These are phyloP conservation scores for Hylia prasina DNA, from an alignment of 2,113 vertebrate species.

Conservation along the genomic window DNA sequence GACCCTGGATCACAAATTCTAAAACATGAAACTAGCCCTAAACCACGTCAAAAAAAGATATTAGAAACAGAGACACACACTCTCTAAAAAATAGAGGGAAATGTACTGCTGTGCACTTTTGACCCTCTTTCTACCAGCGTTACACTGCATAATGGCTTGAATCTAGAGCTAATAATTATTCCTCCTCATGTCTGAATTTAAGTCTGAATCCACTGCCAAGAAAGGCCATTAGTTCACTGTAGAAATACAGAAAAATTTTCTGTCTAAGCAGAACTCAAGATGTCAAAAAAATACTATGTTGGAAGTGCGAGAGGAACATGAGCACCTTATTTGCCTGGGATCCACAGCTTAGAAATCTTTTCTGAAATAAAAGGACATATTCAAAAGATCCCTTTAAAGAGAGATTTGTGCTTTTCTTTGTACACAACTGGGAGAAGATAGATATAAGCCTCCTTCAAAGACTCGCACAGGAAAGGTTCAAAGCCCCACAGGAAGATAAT, in stretches of 20 bases:
- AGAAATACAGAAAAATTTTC: not conserved
- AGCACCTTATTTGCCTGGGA: not conserved
- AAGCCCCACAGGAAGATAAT: not conserved
- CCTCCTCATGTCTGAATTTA: not conserved
- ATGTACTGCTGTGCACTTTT: not conserved
- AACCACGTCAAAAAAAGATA: not conserved
- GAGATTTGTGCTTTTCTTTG: not conserved
- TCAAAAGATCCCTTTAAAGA: not conserved
- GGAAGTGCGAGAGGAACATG: not conserved
- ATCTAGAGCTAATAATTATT: not conserved
- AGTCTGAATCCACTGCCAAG: not conserved
- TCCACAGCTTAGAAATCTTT: not conserved
- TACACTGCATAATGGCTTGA: not conserved
- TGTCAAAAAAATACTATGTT: not conserved
- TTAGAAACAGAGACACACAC: not conserved
- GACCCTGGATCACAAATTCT: not conserved
- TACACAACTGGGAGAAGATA: not conserved
- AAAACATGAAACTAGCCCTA: not conserved
- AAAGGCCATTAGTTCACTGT: not conserved
- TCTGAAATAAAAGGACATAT: not conserved
- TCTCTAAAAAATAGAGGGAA: not conserved
- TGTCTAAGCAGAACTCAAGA: not conserved
- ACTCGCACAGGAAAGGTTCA: rapidly evolving
- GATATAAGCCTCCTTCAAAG: not conserved
- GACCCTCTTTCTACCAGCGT: not conserved